Base-by-base conservation (phyloP, 1,140 invertebrate genomes). In the Drosophila pectinifera region DNA sequence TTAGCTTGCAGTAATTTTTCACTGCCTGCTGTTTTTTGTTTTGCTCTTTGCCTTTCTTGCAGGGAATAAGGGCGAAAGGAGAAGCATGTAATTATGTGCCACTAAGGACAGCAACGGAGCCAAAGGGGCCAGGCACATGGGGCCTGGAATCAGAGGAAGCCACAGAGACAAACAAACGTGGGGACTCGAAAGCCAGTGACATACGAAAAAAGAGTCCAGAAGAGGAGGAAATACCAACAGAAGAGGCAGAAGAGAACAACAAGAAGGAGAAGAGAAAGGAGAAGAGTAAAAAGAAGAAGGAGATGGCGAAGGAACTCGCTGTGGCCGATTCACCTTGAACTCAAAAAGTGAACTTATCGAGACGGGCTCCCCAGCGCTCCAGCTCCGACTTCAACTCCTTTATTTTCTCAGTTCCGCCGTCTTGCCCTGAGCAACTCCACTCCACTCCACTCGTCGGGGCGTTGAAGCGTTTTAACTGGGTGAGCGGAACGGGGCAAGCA, bases 301-400 rank as follows among this genome's bases (percentile, higher is more conserved):
- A 42, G 54, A 46, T 54, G 18, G 55, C 28, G 11, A 67, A 38
- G 51, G 34, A 81, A 55, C 73, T 58, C 26, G 34, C 61, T 72
- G 54, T 69, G 78, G 57, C 78, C 72, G 81, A 78, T 74, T 88
- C 80, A 88, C 84, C 84, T 88, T 88, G 84, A 88, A 88, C 84
- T 89, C 84, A 69, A 82, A 68, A 80, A 65, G 51, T 88, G 84
- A 88, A 88, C 84, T 88, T 83, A 77, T 56, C 76, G 80, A 68
- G 62, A 45, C 49, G 46, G 68, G 16, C 46, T 54, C 57, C 20
- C 39, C 34, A 41, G 38, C n/a, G 24, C 63, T 46, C 57, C 64
- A 51, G 48, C 48, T 49, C 48, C 48, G 26, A 26, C 54, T 18
- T 28, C 54, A 46, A 28, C 61, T 65, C 45, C 64, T 22, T 20